Base-by-base conservation (phyloP, 2,888 invertebrate genomes). In the Drosophila nigricruria region DNA sequence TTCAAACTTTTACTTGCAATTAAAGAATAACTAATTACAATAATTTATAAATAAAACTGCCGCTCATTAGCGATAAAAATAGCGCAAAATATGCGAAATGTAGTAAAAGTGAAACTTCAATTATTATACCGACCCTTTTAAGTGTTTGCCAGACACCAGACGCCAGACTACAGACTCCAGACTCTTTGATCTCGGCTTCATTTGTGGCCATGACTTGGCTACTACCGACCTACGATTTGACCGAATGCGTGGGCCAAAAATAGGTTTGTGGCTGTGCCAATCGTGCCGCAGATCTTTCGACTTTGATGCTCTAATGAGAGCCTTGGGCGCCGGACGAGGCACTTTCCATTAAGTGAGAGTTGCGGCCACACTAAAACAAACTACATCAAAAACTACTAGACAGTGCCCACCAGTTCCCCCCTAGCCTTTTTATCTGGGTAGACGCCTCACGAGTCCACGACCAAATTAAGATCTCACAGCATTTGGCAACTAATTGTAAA, bases 391-490 rank as follows among this genome's bases (percentile, higher is more conserved):
- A 81, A 71, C 70, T 79, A 70, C 70, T 73, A 60, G 79, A 79
- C 86, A 77, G 68, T 60, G 61, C 60, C 30, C 43, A 14, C 12
- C 34, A 16, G 5, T 1, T 49, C n/a, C 14, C 30, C 6, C 8
- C 16, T 0, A 5, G 5, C 9, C n/a, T 12, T 10, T 14, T 10
- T 12, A 4, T 5, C 3, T 42, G 14, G 40, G 30, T 30, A 54
- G 43, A 20, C 23, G 45, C 67, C 71, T 77, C 73, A 70, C 79
- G 64, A 73, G 58, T 47, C 58, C 77, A 79, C 77, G 76, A 79
- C 85, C 73, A 81, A 87, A 87, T 87, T 87, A 87, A 87, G 86
- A 87, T 88, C 86, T 87, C 88, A 83, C 78, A 81, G 80, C 79
- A 81, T 88, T 86, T 86, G 79, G 67, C 83, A 75, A 88, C 86